A percentile compares a stretch with the other conserved stretches of the same genome.
These are phyloP conservation scores for Chiloscyllium punctatum DNA, from an alignment of 2,797 vertebrate genomes.

Conservation along the genomic window DNA sequence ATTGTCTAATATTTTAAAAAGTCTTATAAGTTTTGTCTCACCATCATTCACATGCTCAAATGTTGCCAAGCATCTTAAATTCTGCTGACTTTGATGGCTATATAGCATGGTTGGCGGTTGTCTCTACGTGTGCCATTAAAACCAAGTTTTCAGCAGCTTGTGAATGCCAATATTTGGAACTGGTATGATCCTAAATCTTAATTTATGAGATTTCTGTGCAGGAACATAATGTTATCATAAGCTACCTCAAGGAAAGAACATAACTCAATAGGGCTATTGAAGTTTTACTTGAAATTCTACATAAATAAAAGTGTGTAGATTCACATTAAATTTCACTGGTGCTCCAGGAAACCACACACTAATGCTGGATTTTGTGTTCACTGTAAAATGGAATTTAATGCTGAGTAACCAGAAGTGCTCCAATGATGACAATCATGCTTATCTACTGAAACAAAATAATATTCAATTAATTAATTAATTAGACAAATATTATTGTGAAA, in stretches of 20 bases:
- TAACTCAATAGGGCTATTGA: neutral
- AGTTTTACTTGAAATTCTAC: neutral
- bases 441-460: neutral
- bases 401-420: neutral
- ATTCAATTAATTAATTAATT: neutral
- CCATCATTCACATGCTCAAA: neutral
- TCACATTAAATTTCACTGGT: neutral
- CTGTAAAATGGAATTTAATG: neutral
- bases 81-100: neutral
- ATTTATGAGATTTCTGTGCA: neutral
- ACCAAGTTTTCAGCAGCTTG: neutral
- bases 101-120: neutral
- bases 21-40: no score
- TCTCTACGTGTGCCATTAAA: neutral
- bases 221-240: neutral
- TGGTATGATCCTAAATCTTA: neutral
- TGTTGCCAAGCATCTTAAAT: neutral
- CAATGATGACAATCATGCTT: neutral
- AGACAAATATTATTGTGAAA: neutral
- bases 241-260: neutral
- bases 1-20: no score
- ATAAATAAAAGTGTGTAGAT: neutral
- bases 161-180: neutral
- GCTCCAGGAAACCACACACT: neutral
- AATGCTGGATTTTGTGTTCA: neutral